A percentile compares a stretch with the other conserved stretches of the same genome.
phyloP scores from a whole-genome alignment of 53 echinoderm and acorn worm genomes.

The Holothuria scabra region DNA sequence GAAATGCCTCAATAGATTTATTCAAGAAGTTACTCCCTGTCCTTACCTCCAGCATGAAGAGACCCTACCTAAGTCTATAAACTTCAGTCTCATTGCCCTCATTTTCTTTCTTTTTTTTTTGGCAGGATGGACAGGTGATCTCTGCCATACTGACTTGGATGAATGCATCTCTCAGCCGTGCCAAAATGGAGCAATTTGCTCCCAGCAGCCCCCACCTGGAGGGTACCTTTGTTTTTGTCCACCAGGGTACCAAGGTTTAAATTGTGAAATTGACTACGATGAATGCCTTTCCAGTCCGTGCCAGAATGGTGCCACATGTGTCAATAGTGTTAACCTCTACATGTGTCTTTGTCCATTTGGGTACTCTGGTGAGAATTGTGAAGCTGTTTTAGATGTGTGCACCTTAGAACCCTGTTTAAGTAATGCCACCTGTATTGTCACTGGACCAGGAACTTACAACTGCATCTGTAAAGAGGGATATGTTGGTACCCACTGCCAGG shows the following conservation, averaged over 20 bases:
- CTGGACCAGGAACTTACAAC: slow-evolving; percentile 45
- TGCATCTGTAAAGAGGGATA: slow-evolving; percentile 58
- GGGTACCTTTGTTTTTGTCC: slow-evolving; percentile 56
- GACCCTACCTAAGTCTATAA: no score
- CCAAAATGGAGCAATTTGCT: slow-evolving; percentile 59
- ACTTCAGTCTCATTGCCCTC: no score
- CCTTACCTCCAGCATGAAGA: no score
- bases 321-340: slow-evolving; percentile 29
- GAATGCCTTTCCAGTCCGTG: slow-evolving; percentile 59
- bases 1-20: no score
- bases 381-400: slow-evolving; percentile 62
- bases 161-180: slow-evolving; percentile 68
- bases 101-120: background rate
- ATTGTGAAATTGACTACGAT: slow-evolving; percentile 26
- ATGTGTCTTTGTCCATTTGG: slow-evolving; percentile 48
- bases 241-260: slow-evolving; percentile 46
- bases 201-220: slow-evolving; percentile 50
- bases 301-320: slow-evolving; percentile 42
- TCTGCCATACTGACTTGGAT: slow-evolving; percentile 60
- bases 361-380: slow-evolving; percentile 53
- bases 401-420: slow-evolving; percentile 60
- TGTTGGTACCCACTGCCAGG: slow-evolving; percentile 56
- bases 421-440: slow-evolving; percentile 54
- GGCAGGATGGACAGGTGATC: slow-evolving; percentile 57
- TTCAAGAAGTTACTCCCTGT: no score